Percentiles rank a stretch among this genome's conserved stretches.
Evolutionary conservation across 1,140 invertebrate genomes (phyloP).

Genomic region (Drosophila pachea): DNA sequence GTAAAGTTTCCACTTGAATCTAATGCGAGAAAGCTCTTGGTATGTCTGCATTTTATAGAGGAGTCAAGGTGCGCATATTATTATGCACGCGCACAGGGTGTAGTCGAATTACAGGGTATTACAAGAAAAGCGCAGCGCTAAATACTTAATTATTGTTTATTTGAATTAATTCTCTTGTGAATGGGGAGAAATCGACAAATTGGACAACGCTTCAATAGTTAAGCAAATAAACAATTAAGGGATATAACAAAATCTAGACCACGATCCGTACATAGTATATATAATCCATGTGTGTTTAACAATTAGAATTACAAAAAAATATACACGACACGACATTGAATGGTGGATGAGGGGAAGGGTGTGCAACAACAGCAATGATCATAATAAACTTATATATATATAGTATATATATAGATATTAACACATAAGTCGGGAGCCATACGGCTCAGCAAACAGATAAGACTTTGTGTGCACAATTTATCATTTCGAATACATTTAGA

Average conservation of each 20-base stretch:
- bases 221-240: slow-evolving; percentile 7
- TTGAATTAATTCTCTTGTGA: slow-evolving; percentile 17
- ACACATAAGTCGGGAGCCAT: slow-evolving; percentile 23
- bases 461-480: slow-evolving; percentile 47
- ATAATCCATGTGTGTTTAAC: slow-evolving; percentile 58
- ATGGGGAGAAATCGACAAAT: slow-evolving; percentile 22
- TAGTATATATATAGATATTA: no score
- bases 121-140: slow-evolving; percentile 11
- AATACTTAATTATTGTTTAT: slow-evolving; percentile 39
- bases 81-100: neutral
- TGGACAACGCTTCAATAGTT: neutral
- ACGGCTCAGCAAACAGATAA: slow-evolving; percentile 29
- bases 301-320: slow-evolving; percentile 70
- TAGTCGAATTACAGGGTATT: neutral
- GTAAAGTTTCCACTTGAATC: neutral
- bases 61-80: no score
- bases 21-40: no score
- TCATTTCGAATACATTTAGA: slow-evolving; percentile 60
- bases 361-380: slow-evolving; percentile 37
- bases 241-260: slow-evolving; percentile 17
- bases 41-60: no score
- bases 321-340: slow-evolving; percentile 61
- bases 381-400: slow-evolving; percentile 5
- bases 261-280: slow-evolving; percentile 27
- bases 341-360: slow-evolving; percentile 14